Percentiles rank a stretch among this genome's conserved stretches.
Conservation (phyloP, 1,140 invertebrate genomes). For the Laodelphax striatellus region DNA sequence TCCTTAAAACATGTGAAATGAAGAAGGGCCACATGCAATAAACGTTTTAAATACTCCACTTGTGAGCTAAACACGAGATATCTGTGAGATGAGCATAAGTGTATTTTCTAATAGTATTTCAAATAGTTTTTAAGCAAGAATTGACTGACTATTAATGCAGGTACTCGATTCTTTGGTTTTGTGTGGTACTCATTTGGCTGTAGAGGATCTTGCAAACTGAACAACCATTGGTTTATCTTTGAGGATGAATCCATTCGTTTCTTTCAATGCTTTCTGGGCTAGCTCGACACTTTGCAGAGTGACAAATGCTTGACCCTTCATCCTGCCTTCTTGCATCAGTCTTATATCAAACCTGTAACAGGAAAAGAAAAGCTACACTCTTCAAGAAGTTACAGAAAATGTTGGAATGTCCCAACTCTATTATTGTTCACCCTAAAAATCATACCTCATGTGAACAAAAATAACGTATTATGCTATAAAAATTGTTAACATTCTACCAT, state of each 20-base stretch:
- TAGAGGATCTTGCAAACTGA: slow-evolving; percentile 64
- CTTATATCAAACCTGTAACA: slow-evolving; percentile 63
- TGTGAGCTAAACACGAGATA: no score
- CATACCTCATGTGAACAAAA: no score
- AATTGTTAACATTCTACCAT: no score
- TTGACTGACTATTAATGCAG: no score
- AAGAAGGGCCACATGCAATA: no score
- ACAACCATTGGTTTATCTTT: slow-evolving; percentile 85
- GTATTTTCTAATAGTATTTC: no score
- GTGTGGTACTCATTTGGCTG: slow-evolving; percentile 28
- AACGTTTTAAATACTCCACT: no score
- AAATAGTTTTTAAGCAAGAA: no score
- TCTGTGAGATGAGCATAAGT: no score
- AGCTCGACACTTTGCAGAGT: slow-evolving; percentile 58
- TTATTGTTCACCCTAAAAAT: no score
- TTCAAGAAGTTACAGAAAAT: slow-evolving; percentile 5
- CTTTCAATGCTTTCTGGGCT: slow-evolving; percentile 61
- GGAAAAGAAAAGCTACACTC: not conserved
- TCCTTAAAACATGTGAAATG: no score
- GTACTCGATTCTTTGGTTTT: not conserved
- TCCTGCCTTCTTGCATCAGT: slow-evolving; percentile 87
- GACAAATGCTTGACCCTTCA: slow-evolving; percentile 94
- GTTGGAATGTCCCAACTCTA: not conserved
- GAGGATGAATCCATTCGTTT: slow-evolving; percentile 82
- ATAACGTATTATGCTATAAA: no score